Percentiles rank a stretch among this genome's conserved stretches.
These are phyloP conservation scores for Acanthacorydalis orientalis DNA, from an alignment of 2,888 invertebrate genomes.

Conservation along the genomic window DNA sequence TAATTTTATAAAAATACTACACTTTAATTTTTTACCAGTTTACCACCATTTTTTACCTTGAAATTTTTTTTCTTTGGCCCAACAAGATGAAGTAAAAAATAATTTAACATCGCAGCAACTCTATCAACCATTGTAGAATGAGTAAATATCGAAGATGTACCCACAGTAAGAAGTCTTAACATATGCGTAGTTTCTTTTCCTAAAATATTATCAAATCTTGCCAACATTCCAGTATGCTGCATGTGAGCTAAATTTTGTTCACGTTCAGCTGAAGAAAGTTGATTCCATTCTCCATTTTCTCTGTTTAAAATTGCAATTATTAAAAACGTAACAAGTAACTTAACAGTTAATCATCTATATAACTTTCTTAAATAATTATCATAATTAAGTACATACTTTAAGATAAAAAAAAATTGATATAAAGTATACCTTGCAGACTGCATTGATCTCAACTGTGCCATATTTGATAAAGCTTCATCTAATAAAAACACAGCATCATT, in stretches of 20 bases:
- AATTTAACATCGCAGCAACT: conserved; percentile 89
- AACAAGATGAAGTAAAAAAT: conserved; percentile 75
- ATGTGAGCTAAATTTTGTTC: conserved; percentile 56
- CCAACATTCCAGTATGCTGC: conserved; percentile 64
- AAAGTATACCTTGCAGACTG: conserved; percentile 49
- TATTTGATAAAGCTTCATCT: conserved; percentile 79
- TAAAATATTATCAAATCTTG: conserved; percentile 82
- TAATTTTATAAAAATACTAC: conserved; percentile 8
- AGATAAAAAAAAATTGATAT: conserved; percentile 2
- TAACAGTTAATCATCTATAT: too few relatives aligned
- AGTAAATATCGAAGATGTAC: conserved; percentile 70
- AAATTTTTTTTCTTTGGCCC: conserved; percentile 85
- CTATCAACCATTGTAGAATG: conserved; percentile 84
- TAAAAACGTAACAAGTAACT: not conserved
- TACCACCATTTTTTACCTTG: too few relatives aligned
- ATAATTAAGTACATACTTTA: too few relatives aligned
- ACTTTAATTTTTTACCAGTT: too few relatives aligned
- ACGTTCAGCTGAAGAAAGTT: conserved; percentile 49
- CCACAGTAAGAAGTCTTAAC: conserved; percentile 58
- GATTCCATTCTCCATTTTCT: conserved; percentile 59
- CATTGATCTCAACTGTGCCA: conserved; percentile 74
- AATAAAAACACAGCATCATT: conserved; percentile 94
- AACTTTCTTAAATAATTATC: conserved; percentile 5
- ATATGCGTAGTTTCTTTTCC: conserved; percentile 77
- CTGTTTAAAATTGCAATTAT: conserved; percentile 21